A percentile compares a stretch with the other conserved stretches of the same genome.
Conservation (phyloP, 1,140 invertebrate genomes). For the Caenorhabditis tropicalis region DNA sequence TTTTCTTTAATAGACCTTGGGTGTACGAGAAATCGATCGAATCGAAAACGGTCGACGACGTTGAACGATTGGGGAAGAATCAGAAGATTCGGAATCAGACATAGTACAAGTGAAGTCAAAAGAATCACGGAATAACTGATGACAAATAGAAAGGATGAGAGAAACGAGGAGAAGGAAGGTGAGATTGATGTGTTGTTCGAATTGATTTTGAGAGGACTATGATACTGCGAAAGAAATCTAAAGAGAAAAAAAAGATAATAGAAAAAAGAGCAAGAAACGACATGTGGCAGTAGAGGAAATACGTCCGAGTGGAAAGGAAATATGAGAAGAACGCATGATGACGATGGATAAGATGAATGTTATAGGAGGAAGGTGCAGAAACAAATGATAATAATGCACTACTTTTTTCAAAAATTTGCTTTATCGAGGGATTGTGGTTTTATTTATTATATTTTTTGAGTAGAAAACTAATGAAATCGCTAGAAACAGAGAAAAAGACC, state of each 20-base stretch:
- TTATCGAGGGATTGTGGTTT: no score
- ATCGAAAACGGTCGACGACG: slow-evolving; percentile 25
- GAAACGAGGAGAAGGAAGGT: not conserved
- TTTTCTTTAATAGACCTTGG: not conserved
- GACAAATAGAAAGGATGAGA: not conserved
- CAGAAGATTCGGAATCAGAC: slow-evolving; percentile 38
- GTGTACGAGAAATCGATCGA: slow-evolving; percentile 9
- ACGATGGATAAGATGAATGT: not conserved
- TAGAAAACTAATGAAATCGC: no score
- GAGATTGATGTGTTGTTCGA: slow-evolving; percentile 37
- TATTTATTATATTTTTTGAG: no score
- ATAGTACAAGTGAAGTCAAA: slow-evolving; percentile 36
- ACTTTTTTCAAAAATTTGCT: not conserved
- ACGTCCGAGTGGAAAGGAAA: not conserved
- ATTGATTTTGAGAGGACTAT: not conserved
- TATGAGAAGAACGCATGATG: slow-evolving; percentile 32
- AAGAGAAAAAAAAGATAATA: not conserved
- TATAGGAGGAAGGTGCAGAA: not conserved
- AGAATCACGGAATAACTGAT: not conserved
- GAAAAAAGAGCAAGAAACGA: slow-evolving; percentile 8
- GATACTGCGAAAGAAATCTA: not conserved
- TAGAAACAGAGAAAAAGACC: no score
- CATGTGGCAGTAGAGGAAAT: not conserved
- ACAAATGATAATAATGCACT: not conserved
- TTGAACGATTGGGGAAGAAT: slow-evolving; percentile 34